These are phyloP conservation scores for Manduca sexta DNA, from an alignment of 1,140 invertebrate genomes.

Conservation along the genomic window DNA sequence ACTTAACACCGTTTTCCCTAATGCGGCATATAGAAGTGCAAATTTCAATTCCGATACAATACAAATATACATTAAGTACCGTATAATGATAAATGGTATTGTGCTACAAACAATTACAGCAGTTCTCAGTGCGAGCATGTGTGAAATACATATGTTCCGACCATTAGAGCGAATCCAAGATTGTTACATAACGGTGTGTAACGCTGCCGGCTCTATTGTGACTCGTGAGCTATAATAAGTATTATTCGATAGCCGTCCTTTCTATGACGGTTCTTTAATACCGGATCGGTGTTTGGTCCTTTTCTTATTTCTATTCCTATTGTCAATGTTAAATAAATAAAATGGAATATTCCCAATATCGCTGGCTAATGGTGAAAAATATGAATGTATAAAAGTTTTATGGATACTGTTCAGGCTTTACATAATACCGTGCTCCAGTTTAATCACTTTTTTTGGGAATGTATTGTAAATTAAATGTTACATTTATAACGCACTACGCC, in stretches of 20 bases:
- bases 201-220: conserved; percentile 13
- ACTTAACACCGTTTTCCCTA: too few species aligned
- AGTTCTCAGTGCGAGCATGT: neutral
- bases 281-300: conserved; percentile 18
- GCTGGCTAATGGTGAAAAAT: conserved; percentile 4
- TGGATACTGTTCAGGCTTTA: too few species aligned
- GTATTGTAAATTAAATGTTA: too few species aligned
- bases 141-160: neutral
- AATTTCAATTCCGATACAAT: too few species aligned
- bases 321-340: conserved; percentile 24
- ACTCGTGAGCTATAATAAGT: conserved; percentile 22
- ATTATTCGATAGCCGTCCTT: conserved; percentile 31
- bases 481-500: too few species aligned
- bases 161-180: neutral
- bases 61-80: too few species aligned
- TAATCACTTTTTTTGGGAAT: too few species aligned
- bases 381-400: too few species aligned
- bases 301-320: conserved; percentile 19
- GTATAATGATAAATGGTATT: too few species aligned
- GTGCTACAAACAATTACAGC: too few species aligned
- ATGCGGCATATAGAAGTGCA: too few species aligned
- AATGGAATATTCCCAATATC: neutral
- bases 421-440: too few species aligned
- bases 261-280: conserved; percentile 22
- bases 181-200: conserved; percentile 14